These are phyloP conservation scores for Spermophilus dauricus DNA, from an alignment of 2,113 vertebrate genomes.

Conservation along the genomic window DNA sequence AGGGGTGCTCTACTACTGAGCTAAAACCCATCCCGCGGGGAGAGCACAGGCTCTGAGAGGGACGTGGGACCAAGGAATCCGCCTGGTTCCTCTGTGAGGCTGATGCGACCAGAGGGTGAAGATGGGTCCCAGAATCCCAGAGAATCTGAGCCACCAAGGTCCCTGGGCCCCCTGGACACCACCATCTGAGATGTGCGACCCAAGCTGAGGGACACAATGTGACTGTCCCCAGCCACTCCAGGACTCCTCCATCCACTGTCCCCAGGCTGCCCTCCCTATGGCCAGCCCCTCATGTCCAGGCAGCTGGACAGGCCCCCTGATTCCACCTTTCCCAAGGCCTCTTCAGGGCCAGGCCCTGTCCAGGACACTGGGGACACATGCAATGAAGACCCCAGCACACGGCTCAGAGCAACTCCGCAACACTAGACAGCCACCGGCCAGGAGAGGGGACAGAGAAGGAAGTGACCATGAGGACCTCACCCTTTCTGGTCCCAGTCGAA, in stretches of 20 bases:
- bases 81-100: not conserved
- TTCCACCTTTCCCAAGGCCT: not conserved
- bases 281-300: too few relatives aligned
- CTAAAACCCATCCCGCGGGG: too few relatives aligned
- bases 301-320: not conserved
- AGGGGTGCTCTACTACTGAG: too few relatives aligned
- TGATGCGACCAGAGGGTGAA: not conserved
- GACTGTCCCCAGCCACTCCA: not conserved
- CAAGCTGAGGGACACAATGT: not conserved
- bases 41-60: not conserved
- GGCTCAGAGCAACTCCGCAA: not conserved
- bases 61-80: not conserved
- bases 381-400: not conserved
- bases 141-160: not conserved
- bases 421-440: not conserved
- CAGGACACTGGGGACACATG: not conserved
- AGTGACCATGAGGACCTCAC: not conserved
- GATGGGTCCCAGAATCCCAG: not conserved
- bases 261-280: accelerated
- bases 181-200: not conserved
- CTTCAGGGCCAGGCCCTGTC: not conserved
- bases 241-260: not conserved
- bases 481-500: not conserved
- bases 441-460: not conserved
- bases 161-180: not conserved